Conservation (phyloP, 1,140 invertebrate species). For the Drosophila truncata region DNA sequence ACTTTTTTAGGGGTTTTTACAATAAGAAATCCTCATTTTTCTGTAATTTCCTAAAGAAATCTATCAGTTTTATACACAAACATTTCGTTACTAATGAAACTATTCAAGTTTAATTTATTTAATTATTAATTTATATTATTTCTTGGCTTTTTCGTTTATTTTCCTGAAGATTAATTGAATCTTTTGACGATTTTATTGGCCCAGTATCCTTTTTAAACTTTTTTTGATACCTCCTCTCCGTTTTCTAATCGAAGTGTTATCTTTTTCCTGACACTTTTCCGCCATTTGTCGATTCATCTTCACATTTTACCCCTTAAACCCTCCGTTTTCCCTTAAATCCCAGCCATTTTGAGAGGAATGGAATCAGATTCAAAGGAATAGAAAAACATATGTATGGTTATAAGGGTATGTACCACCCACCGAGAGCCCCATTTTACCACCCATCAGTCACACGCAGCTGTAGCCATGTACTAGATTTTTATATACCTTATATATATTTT, state of each 20-base stretch:
- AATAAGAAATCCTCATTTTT: too few relatives aligned
- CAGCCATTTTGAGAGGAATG: conserved; percentile 8
- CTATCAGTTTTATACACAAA: not conserved
- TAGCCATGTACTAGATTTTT: conserved; percentile 47
- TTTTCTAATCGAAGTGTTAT: conserved; percentile 12
- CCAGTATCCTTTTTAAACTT: not conserved
- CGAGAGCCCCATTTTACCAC: conserved; percentile 16
- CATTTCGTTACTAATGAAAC: not conserved
- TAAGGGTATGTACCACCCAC: conserved; percentile 23
- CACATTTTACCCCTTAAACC: not conserved
- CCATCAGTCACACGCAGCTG: conserved; percentile 38
- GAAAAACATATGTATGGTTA: conserved; percentile 23
- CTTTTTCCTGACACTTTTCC: conserved; percentile 13
- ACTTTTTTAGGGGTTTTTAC: too few relatives aligned
- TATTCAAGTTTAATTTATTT: not conserved
- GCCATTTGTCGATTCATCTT: conserved; percentile 17
- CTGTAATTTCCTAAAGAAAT: too few relatives aligned
- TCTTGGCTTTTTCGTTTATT: not conserved
- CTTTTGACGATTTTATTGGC: conserved; percentile 7
- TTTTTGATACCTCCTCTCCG: not conserved
- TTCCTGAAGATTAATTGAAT: not conserved
- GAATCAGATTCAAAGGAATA: conserved; percentile 21
- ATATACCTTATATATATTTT: conserved; percentile 9
- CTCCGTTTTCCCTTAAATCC: conserved; percentile 8
- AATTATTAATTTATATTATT: not conserved